Evolutionary conservation across 1,140 invertebrate genomes (phyloP).

Genomic region (Pseudoatta argentina): DNA sequence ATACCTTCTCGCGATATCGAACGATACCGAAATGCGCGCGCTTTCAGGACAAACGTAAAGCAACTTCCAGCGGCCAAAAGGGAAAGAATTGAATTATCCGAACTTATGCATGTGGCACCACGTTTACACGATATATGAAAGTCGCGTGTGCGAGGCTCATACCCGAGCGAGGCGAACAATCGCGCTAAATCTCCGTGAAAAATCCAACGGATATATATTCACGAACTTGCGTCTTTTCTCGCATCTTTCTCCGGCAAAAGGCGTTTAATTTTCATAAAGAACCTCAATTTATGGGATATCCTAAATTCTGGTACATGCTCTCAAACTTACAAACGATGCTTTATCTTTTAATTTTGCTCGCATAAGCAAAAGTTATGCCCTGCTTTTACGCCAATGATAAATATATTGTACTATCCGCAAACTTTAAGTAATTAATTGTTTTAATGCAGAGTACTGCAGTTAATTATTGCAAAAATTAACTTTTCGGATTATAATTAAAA

Average conservation of each 20-base stretch:
- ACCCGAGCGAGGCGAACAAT: constrained; percentile 37
- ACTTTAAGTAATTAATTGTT: not conserved
- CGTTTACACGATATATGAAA: constrained; percentile 53
- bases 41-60: constrained; percentile 30
- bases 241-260: constrained; percentile 31
- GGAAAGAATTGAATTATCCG: constrained; percentile 61
- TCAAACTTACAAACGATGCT: constrained; percentile 17
- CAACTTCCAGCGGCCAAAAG: constrained; percentile 45
- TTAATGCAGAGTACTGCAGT: too few species aligned
- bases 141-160: constrained; percentile 50
- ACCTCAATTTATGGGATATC: constrained; percentile 35
- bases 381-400: not conserved
- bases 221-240: constrained; percentile 34
- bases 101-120: constrained; percentile 48
- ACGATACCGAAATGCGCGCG: not conserved
- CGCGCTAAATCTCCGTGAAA: constrained; percentile 55
- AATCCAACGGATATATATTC: constrained; percentile 48
- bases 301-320: constrained; percentile 30
- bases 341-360: constrained; percentile 29
- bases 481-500: constrained; percentile 14
- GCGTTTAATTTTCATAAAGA: constrained; percentile 56
- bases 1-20: constrained; percentile 46
- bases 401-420: not conserved
- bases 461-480: not conserved
- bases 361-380: constrained; percentile 17